phyloP scores from a whole-genome alignment of 2,797 vertebrate species.

The Salmo trutta region DNA sequence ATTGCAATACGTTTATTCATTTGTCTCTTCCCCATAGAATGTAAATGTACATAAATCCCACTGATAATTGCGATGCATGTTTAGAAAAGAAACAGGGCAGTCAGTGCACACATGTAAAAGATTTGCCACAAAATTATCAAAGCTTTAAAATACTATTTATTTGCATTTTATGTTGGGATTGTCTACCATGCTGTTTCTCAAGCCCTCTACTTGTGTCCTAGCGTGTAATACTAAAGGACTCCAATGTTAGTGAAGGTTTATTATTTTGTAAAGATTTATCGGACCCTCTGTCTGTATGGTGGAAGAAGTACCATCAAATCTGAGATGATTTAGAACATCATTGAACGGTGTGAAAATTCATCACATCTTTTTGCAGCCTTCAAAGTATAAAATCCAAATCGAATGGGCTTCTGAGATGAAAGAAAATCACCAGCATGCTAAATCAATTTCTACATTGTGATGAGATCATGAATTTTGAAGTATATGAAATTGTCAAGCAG shows the following conservation, averaged over 20 bases:
- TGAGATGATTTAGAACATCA: conserved; percentile 59
- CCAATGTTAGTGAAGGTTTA: conserved; percentile 33
- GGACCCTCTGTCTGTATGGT: conserved; percentile 33
- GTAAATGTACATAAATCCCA: conserved; percentile 29
- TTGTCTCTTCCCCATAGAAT: conserved; percentile 45
- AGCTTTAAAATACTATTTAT: conserved; percentile 32
- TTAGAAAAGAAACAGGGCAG: conserved; percentile 20
- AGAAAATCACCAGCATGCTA: conserved; percentile 66
- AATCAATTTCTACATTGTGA: conserved; percentile 76
- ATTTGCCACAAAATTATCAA: conserved; percentile 1
- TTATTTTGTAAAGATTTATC: conserved; percentile 33
- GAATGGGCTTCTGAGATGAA: conserved; percentile 52
- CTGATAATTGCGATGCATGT: conserved; percentile 26
- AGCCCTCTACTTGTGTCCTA: conserved; percentile 35
- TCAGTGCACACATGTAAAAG: neutral
- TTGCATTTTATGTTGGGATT: conserved; percentile 42
- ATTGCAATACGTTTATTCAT: conserved; percentile 40
- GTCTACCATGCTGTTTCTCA: conserved; percentile 33
- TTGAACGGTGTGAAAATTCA: conserved; percentile 44
- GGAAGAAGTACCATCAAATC: conserved; percentile 49
- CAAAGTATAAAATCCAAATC: conserved; percentile 59
- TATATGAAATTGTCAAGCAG: conserved; percentile 67
- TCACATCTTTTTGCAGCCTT: conserved; percentile 54
- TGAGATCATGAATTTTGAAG: conserved; percentile 73
- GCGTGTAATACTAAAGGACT: conserved; percentile 38